Base-by-base conservation (phyloP, 2,888 invertebrate genomes). In the Cacoxenus indagator region DNA sequence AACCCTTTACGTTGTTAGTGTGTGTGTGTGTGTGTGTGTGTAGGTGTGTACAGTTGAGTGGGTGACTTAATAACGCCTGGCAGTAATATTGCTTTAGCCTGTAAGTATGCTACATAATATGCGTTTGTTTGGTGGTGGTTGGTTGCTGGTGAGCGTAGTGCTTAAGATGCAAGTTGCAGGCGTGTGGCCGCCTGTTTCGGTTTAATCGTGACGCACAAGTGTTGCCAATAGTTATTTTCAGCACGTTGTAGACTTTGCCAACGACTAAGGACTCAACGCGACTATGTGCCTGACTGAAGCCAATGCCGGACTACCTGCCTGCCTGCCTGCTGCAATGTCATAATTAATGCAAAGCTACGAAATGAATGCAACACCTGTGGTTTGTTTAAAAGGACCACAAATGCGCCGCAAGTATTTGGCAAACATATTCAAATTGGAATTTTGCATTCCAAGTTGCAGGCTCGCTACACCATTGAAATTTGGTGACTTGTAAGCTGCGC, bases 301-400 rank as follows among this genome's bases (percentile, higher is more conserved):
- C 48, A 48, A n/a, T 37, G 37, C 46, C 48, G 17, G 37, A 11
- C 37, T 1, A 4, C 37, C 37, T 11, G 37, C 5, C 8, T 6
- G 4, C 48, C 48, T n/a, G 27, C 65, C 46, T 54, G 51, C 29
- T 67, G 71, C 78, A 82, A 86, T 82, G 83, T 86, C 86, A 87
- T 87, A 87, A 87, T 87, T 87, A 87, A 87, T 87, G 88, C 87
- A 87, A 87, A 87, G 87, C 87, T 86, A 76, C 82, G 71, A 81
- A 86, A 87, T 84, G 85, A 86, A 85, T 87, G 87, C 87, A 87
- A 87, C 88, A 87, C 87, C 88, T 87, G 87, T 77, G 87, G 86
- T 87, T 87, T 79, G 84, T 86, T 84, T 85, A 75, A 84, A 86
- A 85, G 83, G 86, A 87, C 87, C 86, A 79, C 86, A 78, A 78